Evolutionary conservation across 37 sponge, comb jelly and placozoan species (phyloP).

Genomic region (Halichondria panicea): DNA sequence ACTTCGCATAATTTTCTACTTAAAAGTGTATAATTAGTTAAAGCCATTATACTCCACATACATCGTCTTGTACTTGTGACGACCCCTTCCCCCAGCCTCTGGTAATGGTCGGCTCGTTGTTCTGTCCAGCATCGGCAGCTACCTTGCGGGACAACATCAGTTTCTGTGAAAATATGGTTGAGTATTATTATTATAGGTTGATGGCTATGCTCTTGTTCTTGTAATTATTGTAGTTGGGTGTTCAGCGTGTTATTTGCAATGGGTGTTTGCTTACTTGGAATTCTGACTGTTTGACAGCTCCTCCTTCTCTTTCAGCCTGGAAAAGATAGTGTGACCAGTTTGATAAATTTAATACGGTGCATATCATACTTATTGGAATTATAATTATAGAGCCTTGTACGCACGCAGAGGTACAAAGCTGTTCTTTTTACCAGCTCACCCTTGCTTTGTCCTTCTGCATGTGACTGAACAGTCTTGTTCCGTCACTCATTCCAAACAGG

Average conservation of each 20-base stretch:
- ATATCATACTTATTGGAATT: no score
- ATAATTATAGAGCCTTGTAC: background rate
- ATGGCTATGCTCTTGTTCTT: background rate
- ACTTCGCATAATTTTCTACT: no score
- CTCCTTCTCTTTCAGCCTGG: slow-evolving; percentile 45
- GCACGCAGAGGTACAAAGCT: background rate
- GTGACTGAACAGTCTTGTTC: slow-evolving; percentile 71
- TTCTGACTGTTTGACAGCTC: slow-evolving; percentile 37
- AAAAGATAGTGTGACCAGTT: no score
- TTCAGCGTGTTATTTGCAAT: background rate
- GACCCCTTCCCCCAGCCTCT: no score
- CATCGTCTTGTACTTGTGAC: no score
- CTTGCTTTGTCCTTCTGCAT: slow-evolving; percentile 66
- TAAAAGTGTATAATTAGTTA: no score
- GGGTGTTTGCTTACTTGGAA: slow-evolving; percentile 35
- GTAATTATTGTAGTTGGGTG: background rate
- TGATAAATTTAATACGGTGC: no score
- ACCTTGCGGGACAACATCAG: slow-evolving; percentile 22
- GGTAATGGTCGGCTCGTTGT: no score
- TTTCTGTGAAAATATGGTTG: slow-evolving; percentile 5
- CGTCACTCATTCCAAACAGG: slow-evolving; percentile 56
- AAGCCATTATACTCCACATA: no score
- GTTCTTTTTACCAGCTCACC: slow-evolving; percentile 7
- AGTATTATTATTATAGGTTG: background rate
- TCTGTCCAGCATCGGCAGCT: background rate